Evolutionary conservation across 2,888 invertebrate genomes (phyloP).

Genomic region (Stenodema calcarata): DNA sequence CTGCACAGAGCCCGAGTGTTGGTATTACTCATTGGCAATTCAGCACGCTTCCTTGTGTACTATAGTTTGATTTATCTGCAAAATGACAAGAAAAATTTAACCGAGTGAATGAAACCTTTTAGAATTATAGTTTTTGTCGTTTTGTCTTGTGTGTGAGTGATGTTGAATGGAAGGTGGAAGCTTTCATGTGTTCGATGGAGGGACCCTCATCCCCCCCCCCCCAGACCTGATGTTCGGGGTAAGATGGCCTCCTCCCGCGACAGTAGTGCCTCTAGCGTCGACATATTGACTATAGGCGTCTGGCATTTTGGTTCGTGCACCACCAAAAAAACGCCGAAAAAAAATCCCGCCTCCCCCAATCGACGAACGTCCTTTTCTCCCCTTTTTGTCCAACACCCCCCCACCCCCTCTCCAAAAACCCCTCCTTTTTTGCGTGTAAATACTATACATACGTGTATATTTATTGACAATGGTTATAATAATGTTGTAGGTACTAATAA

Average conservation of each 20-base stretch:
- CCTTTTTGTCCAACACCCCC: neutral
- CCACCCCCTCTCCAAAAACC: neutral
- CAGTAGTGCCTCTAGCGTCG: neutral
- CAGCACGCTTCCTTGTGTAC: neutral
- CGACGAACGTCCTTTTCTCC: neutral
- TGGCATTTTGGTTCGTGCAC: neutral
- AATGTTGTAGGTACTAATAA: slow-evolving; percentile 23
- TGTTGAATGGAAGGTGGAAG: neutral
- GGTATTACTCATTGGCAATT: neutral
- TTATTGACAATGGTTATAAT: slow-evolving; percentile 14
- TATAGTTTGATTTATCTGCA: neutral
- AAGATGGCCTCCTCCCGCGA: neutral
- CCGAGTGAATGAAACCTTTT: neutral
- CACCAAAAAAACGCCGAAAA: neutral
- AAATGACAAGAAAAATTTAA: neutral
- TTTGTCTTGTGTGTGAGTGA: neutral
- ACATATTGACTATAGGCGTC: no score
- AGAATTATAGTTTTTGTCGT: neutral
- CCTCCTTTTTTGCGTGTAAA: slow-evolving; percentile 26
- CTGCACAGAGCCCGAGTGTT: neutral
- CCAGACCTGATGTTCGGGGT: no score
- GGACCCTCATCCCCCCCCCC: no score
- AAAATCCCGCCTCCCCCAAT: neutral
- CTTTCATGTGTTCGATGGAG: neutral
- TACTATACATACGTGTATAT: slow-evolving; percentile 40